Conservation (phyloP, 2,797 vertebrate species). For the Sebastolobus altivelis region DNA sequence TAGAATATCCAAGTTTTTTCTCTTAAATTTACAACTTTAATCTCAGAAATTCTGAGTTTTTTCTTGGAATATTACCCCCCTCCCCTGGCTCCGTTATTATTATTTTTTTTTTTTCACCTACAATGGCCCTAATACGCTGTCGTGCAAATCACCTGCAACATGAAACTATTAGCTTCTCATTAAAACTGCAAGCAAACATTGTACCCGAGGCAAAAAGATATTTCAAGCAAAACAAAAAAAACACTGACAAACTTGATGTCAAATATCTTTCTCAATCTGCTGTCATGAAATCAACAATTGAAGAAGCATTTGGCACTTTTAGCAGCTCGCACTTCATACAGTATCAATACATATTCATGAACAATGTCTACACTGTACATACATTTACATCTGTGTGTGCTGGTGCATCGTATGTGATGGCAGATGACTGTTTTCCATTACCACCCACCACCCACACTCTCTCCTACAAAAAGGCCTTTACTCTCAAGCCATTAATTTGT, state of each 20-base stretch:
- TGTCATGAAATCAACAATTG: neutral
- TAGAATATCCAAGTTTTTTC: neutral
- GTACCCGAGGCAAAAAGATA: neutral
- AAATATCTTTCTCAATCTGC: neutral
- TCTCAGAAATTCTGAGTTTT: neutral
- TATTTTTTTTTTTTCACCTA: too few relatives aligned
- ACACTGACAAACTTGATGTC: neutral
- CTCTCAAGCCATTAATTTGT: slow-evolving; percentile 52
- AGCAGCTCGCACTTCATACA: neutral
- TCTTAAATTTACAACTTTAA: neutral
- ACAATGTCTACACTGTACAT: neutral
- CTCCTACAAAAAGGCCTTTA: slow-evolving; percentile 24
- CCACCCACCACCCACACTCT: slow-evolving; percentile 17
- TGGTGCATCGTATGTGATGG: neutral
- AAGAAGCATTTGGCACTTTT: neutral
- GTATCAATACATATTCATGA: slow-evolving; percentile 12
- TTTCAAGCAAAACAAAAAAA: neutral
- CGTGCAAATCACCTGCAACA: neutral
- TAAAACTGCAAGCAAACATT: neutral
- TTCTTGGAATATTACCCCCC: neutral
- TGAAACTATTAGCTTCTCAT: neutral
- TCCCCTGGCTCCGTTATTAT: too few relatives aligned
- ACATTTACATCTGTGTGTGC: neutral
- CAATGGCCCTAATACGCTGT: rapidly evolving
- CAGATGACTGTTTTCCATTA: slow-evolving; percentile 55